These are phyloP conservation scores for Herpailurus yagouaroundi DNA, from an alignment of 2,113 vertebrate species.

Conservation along the genomic window DNA sequence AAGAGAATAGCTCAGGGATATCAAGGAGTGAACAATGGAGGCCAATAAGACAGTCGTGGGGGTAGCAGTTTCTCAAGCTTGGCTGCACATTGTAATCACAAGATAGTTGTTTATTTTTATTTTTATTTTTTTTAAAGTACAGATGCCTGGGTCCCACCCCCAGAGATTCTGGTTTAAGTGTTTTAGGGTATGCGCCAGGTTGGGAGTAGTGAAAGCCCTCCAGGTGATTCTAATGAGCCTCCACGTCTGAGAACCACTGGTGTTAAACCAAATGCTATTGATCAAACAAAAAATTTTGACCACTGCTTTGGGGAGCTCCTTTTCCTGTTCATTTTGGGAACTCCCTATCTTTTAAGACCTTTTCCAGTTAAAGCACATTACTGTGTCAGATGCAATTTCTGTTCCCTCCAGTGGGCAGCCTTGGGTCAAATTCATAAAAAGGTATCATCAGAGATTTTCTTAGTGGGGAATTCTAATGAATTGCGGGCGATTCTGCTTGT, in stretches of 20 bases:
- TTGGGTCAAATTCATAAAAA: slow-evolving; percentile 75
- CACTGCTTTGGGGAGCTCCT: not conserved
- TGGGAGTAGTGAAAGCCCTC: not conserved
- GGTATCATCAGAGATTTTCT: slow-evolving; percentile 70
- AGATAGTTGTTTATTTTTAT: no score
- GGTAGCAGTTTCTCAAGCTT: not conserved
- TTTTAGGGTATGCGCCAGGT: slow-evolving; percentile 1
- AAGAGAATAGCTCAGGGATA: not conserved
- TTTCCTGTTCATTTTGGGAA: slow-evolving; percentile 51
- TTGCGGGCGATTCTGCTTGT: slow-evolving; percentile 55
- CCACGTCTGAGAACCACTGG: not conserved
- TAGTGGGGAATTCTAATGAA: slow-evolving; percentile 77
- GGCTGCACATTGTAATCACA: not conserved
- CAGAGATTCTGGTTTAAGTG: slow-evolving; percentile 18
- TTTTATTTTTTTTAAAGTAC: not conserved
- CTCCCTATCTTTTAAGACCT: slow-evolving; percentile 26
- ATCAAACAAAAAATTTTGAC: not conserved
- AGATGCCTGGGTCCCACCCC: not conserved
- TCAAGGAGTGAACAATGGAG: not conserved
- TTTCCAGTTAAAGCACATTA: slow-evolving; percentile 33
- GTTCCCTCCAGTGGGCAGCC: slow-evolving; percentile 54
- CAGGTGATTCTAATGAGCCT: not conserved
- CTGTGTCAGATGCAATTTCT: slow-evolving; percentile 56
- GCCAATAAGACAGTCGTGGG: not conserved
- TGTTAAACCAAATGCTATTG: not conserved